Evolutionary conservation across 2,888 invertebrate species (phyloP).

Genomic region (Drosophila formosana): DNA sequence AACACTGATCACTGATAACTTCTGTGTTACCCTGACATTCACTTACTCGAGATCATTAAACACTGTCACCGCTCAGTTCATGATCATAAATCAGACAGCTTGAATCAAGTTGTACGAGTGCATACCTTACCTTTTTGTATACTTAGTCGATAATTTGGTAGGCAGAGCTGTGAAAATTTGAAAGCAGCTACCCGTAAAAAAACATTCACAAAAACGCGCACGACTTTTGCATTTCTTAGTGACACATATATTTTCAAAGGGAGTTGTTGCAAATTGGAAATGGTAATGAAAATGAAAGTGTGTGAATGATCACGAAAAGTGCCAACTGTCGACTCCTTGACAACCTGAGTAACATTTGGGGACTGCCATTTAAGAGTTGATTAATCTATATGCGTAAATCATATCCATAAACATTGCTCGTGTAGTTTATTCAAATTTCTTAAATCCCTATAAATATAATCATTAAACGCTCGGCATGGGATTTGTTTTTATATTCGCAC

Average conservation of each 20-base stretch:
- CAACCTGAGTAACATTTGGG: background rate
- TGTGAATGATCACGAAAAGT: conserved; percentile 19
- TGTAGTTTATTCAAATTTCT: conserved; percentile 15
- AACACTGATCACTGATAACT: conserved; percentile 53
- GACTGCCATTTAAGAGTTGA: background rate
- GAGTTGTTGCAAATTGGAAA: conserved; percentile 1
- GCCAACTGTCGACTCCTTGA: conserved; percentile 2
- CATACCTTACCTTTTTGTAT: background rate
- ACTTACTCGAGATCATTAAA: conserved; percentile 56
- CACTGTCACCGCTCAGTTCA: conserved; percentile 41
- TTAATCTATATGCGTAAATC: conserved; percentile 20
- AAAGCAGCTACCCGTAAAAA: conserved; percentile 28
- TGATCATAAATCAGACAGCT: conserved; percentile 55
- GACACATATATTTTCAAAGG: conserved; percentile 41
- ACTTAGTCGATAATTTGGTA: background rate
- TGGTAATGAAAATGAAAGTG: conserved; percentile 42
- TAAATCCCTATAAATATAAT: conserved; percentile 37
- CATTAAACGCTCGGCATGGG: conserved; percentile 66
- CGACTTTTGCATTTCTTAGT: conserved; percentile 36
- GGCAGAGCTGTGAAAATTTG: conserved; percentile 11
- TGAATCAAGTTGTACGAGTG: conserved; percentile 11
- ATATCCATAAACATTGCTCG: conserved; percentile 13
- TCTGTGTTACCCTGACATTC: conserved; percentile 57
- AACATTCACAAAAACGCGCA: conserved; percentile 38
- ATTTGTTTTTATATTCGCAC: conserved; percentile 56